These are phyloP conservation scores for Holotrichia oblita DNA, from an alignment of 1,140 invertebrate genomes.

Conservation along the genomic window DNA sequence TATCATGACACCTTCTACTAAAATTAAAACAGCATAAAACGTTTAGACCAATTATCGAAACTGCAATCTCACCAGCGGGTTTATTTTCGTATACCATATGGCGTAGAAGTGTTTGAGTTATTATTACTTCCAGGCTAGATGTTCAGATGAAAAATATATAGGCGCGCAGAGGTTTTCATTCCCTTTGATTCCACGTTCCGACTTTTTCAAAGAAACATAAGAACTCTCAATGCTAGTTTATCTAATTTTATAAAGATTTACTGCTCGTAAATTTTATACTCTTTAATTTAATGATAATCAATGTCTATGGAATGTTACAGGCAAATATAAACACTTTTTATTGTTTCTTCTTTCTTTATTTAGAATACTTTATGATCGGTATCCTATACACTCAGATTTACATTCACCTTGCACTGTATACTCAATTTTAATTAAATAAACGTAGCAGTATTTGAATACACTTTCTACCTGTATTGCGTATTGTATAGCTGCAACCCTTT, in stretches of 20 bases:
- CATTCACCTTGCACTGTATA: neutral
- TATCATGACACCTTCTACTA: conserved; percentile 27
- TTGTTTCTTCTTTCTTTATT: conserved; percentile 21
- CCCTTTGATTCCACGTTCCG: conserved; percentile 36
- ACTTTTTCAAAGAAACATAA: conserved; percentile 36
- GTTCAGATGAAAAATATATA: conserved; percentile 37
- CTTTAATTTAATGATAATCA: conserved; percentile 40
- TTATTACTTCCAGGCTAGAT: conserved; percentile 38
- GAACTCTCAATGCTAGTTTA: conserved; percentile 32
- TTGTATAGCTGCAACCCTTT: neutral
- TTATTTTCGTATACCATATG: conserved; percentile 49
- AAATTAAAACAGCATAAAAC: conserved; percentile 43
- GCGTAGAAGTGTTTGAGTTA: conserved; percentile 37
- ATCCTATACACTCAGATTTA: neutral
- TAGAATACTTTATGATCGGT: conserved; percentile 6
- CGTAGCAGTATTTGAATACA: neutral
- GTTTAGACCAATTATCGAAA: conserved; percentile 49
- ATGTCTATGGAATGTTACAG: conserved; percentile 14
- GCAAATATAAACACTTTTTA: neutral
- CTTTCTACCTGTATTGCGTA: neutral
- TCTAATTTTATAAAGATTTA: conserved; percentile 40
- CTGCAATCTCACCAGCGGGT: conserved; percentile 47
- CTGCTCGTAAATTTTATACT: conserved; percentile 38
- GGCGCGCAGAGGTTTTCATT: conserved; percentile 16
- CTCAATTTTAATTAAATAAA: conserved; percentile 14